Base-by-base conservation (phyloP, 2,888 invertebrate species). In the Tachina lurida region DNA sequence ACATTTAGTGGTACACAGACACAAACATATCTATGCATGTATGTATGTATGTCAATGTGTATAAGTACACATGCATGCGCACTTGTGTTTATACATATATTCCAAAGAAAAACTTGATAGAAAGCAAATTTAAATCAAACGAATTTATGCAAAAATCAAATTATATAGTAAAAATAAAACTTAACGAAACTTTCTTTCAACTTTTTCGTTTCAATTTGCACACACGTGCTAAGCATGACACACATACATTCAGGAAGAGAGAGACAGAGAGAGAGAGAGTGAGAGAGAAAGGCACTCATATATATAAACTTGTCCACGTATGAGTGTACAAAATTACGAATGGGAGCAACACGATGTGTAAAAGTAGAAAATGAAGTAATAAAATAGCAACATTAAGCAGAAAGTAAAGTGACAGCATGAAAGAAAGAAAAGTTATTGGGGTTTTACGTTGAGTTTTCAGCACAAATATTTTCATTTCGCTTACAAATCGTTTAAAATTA, bases 391-490 rank as follows among this genome's bases (percentile, higher is more conserved):
- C 13, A 78, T 15, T 45, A 43, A 58, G 19, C 17, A 56, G 52
- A 63, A 39, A 3, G 43, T 22, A n/a, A 65, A 76, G 49, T 79
- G 71, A 79, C 82, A 79, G 71, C 74, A 82, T 75, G 71, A 71
- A 67, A 22, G 71, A 71, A 67, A 22, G 63, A 68, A 77, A 17
- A 74, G 60, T 82, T 65, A 43, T 47, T 78, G 77, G 81, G 84
- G 82, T 58, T 82, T 86, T 86, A 65, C 67, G 17, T 79, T 82
- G 45, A 65, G 39, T 60, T 65, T 79, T 75, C 41, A 75, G 75
- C 74, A 65, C 31, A 75, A 60, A 83, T 41, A 77, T 56, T 58
- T 84, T 80, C 80, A 88, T 77, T 87, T 86, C 79, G 70, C 74
- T 80, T 76, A 68, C 43, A 60, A 65, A 84, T 67, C 67, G 43